Percentiles rank a stretch among this genome's conserved stretches.
phyloP scores from a whole-genome alignment of 1,140 invertebrate species.

The Penaeus indicus region DNA sequence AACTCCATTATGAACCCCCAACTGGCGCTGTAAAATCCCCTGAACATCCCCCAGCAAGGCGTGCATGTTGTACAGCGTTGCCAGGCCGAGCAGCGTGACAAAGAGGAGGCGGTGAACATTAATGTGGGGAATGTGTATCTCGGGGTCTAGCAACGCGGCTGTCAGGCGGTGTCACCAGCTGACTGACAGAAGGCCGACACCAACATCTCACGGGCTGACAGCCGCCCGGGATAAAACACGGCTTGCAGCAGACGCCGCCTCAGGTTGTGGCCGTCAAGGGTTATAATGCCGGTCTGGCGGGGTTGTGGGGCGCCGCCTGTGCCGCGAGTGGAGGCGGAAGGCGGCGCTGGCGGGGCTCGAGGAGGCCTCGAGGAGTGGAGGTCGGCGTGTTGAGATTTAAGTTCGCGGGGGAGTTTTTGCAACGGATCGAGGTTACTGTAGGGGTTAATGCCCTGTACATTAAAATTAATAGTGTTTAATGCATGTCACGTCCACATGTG shows the following conservation, averaged over 20 bases:
- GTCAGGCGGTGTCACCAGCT: slow-evolving; percentile 55
- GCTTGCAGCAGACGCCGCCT: slow-evolving; percentile 48
- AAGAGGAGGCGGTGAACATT: slow-evolving; percentile 44
- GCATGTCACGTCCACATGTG: too few relatives aligned
- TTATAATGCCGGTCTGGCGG: background rate
- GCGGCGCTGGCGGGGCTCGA: background rate
- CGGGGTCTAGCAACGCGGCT: slow-evolving; percentile 51
- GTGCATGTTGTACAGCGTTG: background rate
- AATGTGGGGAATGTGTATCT: slow-evolving; percentile 35
- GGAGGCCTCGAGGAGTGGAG: too few relatives aligned
- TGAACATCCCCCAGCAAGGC: too few relatives aligned
- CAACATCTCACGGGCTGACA: slow-evolving; percentile 58
- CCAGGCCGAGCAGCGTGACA: slow-evolving; percentile 17
- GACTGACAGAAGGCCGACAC: slow-evolving; percentile 63
- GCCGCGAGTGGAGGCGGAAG: slow-evolving; percentile 13
- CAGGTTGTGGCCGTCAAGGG: slow-evolving; percentile 50
- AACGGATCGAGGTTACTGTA: too few relatives aligned
- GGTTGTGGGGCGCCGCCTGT: slow-evolving; percentile 1
- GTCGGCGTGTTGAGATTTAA: too few relatives aligned
- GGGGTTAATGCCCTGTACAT: too few relatives aligned
- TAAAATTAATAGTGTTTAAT: too few relatives aligned
- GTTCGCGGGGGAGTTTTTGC: too few relatives aligned
- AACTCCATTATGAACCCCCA: too few relatives aligned
- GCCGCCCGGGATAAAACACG: slow-evolving; percentile 60
- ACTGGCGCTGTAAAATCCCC: too few relatives aligned